Base-by-base conservation (phyloP, 2,888 invertebrate genomes). In the Andrena marginata region DNA sequence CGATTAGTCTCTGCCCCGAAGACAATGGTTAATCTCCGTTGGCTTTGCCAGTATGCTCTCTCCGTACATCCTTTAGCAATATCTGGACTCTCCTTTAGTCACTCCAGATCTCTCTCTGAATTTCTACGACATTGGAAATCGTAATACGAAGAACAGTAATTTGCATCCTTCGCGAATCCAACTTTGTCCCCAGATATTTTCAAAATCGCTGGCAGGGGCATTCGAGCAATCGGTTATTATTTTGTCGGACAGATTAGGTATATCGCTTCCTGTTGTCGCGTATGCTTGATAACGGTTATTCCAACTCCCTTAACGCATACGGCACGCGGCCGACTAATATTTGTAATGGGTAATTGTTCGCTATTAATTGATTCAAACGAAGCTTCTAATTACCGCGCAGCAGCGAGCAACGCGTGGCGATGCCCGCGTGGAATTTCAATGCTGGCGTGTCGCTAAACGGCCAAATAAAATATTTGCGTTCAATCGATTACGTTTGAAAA, bases 21-120 rank as follows among this genome's bases (percentile, higher is more conserved):
- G 85, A 80, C 85, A 83, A 78, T 77, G 59, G 77, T 80, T 80
- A 69, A 78, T 85, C 87, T 72, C 80, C 74, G 64, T 29, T 70
- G 59, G 68, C 56, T 72, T 63, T 67, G 42, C 54, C 56, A 70
- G 48, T 23, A 29, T 42, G 54, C 33, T 16, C 33, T 42, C 23
- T 31, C 48, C 49, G 64, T 49, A n/a, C 16, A 13, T 42, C 20
- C 1, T 3, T 1, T 2, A 31, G 7, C 7, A 23, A 10, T 56
- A 23, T 23, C 23, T 13, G 4, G 56, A 10, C 1, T 10, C 4
- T 23, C 13, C 8, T 42, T 42, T 42, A 42, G 13, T 42, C 4
- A 42, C 13, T 13, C 42, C 13, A 42, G 13, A n/a, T n/a, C n/a
- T 16, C 13, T 42, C 13, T 42, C 42, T 42, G 16, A 42, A 42